Evolutionary conservation across 2,888 invertebrate genomes (phyloP).

Genomic region (Agriopis leucophaearia): DNA sequence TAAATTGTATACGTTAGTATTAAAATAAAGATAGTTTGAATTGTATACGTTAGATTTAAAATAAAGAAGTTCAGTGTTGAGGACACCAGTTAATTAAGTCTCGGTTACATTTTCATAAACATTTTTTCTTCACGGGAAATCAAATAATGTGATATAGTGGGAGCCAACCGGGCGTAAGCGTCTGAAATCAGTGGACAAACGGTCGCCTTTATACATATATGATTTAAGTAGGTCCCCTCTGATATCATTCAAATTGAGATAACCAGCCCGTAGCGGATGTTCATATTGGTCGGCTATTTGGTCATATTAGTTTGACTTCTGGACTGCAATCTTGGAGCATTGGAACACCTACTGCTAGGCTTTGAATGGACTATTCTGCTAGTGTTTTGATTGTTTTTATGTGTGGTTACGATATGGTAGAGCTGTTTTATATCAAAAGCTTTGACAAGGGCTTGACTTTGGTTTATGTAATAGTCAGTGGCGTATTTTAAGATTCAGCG

Average conservation of each 20-base stretch:
- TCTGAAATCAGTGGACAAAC: background rate
- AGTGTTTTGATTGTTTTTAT: background rate
- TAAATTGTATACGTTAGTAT: too few species aligned
- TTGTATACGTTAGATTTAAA: too few species aligned
- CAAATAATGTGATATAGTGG: too few species aligned
- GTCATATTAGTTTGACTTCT: slow-evolving; percentile 8
- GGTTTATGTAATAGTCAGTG: too few species aligned
- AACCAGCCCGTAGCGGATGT: slow-evolving; percentile 1
- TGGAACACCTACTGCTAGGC: background rate
- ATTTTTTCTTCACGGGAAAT: too few species aligned
- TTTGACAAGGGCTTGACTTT: background rate
- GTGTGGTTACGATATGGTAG: background rate
- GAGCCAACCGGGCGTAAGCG: background rate
- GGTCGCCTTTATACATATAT: background rate
- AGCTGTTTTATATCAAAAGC: background rate
- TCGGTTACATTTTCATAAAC: too few species aligned
- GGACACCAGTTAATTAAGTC: too few species aligned
- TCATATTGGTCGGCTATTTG: background rate
- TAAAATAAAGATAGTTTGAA: too few species aligned
- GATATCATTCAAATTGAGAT: slow-evolving; percentile 11
- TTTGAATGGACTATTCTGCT: background rate
- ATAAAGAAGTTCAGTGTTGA: too few species aligned
- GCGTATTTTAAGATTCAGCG: too few species aligned
- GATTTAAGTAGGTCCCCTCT: background rate
- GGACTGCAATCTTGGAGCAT: slow-evolving; percentile 1